phyloP scores from a whole-genome alignment of 1,140 invertebrate species.

The Notospermus geniculatus region DNA sequence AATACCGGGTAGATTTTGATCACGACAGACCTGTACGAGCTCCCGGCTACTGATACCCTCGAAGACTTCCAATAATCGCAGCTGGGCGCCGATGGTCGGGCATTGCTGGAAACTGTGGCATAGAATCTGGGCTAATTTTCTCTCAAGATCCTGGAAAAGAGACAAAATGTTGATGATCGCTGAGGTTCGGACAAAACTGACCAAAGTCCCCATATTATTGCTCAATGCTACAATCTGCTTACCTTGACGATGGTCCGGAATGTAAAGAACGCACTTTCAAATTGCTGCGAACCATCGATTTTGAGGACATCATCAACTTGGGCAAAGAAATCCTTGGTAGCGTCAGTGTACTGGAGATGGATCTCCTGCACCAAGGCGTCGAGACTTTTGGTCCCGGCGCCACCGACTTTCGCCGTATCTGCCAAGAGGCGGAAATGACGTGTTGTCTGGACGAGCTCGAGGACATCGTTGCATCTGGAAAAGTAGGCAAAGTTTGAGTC shows the following conservation, averaged over 20 bases:
- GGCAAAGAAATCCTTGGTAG: conserved; percentile 50
- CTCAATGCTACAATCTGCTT: too few relatives aligned
- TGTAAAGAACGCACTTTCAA: conserved; percentile 54
- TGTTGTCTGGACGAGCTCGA: conserved; percentile 54
- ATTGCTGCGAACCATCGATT: conserved; percentile 50
- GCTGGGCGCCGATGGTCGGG: conserved; percentile 49
- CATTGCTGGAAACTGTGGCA: conserved; percentile 46
- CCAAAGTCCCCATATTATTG: too few relatives aligned
- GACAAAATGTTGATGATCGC: too few relatives aligned
- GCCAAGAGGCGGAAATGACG: conserved; percentile 53
- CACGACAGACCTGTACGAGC: conserved; percentile 54
- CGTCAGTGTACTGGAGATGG: conserved; percentile 42
- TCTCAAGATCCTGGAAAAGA: conserved; percentile 43
- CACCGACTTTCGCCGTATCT: conserved; percentile 51
- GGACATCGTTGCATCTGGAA: conserved; percentile 54
- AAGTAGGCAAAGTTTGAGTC: too few relatives aligned
- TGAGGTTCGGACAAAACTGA: too few relatives aligned
- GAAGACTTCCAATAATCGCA: conserved; percentile 54
- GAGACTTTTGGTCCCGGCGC: conserved; percentile 49
- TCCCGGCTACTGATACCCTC: conserved; percentile 54
- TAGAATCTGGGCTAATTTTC: conserved; percentile 44
- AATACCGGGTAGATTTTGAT: too few relatives aligned
- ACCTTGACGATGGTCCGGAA: conserved; percentile 55
- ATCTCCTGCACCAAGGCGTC: conserved; percentile 55
- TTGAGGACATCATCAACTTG: conserved; percentile 49